Conservation (phyloP, 2,113 vertebrate genomes). For the Smithornis capensis region DNA sequence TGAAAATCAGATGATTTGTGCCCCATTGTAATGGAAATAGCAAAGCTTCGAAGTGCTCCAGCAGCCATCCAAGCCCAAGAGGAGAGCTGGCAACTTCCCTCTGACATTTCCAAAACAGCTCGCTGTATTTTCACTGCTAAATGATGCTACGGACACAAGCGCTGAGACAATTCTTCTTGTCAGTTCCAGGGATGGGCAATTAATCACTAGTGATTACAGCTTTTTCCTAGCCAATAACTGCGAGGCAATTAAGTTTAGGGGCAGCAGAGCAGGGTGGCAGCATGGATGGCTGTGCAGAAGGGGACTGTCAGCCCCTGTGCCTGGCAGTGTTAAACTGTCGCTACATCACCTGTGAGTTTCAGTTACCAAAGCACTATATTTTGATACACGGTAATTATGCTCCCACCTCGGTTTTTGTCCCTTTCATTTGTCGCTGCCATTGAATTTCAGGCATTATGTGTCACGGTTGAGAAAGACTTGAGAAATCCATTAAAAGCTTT, state of each 20-base stretch:
- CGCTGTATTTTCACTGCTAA: not conserved
- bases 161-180: not conserved
- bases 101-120: not conserved
- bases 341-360: slow-evolving; percentile 3
- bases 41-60: not conserved
- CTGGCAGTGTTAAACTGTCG: not conserved
- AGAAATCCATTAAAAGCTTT: slow-evolving; percentile 53
- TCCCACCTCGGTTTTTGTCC: slow-evolving; percentile 9
- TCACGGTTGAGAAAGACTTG: slow-evolving; percentile 22
- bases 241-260: not conserved
- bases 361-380: slow-evolving; percentile 32
- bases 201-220: not conserved
- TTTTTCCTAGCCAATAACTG: not conserved
- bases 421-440: not conserved
- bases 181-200: not conserved
- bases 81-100: not conserved
- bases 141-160: not conserved
- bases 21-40: not conserved
- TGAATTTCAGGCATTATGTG: slow-evolving; percentile 34
- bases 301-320: not conserved
- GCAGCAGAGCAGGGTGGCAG: not conserved
- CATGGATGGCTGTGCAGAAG: not conserved
- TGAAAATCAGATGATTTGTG: not conserved
- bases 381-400: not conserved
- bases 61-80: not conserved